Base-by-base conservation (phyloP, 2,888 invertebrate genomes). In the Clanis bilineata region DNA sequence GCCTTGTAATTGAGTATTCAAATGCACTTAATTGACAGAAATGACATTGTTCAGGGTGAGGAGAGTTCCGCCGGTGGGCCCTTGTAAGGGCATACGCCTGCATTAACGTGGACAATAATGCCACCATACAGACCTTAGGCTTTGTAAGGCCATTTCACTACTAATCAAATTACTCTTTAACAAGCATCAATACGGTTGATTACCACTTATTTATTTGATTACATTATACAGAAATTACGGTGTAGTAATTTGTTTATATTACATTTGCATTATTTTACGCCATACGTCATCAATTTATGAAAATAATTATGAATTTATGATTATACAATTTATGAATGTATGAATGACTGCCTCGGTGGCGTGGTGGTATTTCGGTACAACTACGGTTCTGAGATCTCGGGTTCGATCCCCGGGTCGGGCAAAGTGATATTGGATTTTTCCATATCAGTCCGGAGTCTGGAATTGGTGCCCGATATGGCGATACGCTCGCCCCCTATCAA, bases 1-100 rank as follows among this genome's bases (percentile, higher is more conserved):
- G 51, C 32, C 32, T 51, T 54, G 68, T 78, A 76, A 82, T 83
- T 83, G 80, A 77, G 80, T 82, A 79, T 83, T 83, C 83, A 78
- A 68, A 65, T 65, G 64, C 65, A 43, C 64, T 73, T 84, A 83
- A 83, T 84, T 84, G 84, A 83, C 83, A 83, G 80, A 51, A 51
- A 51, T 51, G 51, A 51, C 32, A 51, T 51, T 51, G 51, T 32
- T 18, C 51, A 18, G 32, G 51, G 51, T 51, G 51, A 51, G 32
- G 51, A 28, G 32, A 18, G 32, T 51, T 51, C 51, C 51, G 51
- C 51, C 51, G 51, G 22, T 23, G 44, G 23, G 28, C 7, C 51
- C 51, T 51, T 51, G 51, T 51, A 51, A 28, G 51, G 51, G 51
- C 51, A 51, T 51, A 51, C 51, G 51, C 51, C 18, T 32, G 51